Base-by-base conservation (phyloP, 2,888 invertebrate genomes). In the Criorhina ranunculi region DNA sequence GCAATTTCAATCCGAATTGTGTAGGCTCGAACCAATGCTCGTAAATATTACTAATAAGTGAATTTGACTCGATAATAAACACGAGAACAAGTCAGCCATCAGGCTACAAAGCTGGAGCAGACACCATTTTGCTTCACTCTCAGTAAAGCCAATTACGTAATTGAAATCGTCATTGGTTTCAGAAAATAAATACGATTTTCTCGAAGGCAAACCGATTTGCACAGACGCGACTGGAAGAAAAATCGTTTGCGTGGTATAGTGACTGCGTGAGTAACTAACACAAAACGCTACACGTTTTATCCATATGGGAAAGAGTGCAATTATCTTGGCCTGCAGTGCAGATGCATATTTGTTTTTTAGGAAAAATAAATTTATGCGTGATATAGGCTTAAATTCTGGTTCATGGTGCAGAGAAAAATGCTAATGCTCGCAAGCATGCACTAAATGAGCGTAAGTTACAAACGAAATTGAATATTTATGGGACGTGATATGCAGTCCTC, bases 381-480 rank as follows among this genome's bases (percentile, higher is more conserved):
- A 59, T 72, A 72, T 62, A 73, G 60, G 62, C 72, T 46, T 62
- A 40, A 15, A 73, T 73, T 73, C 62, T 73, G 62, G 72, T 62
- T 60, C 53, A 62, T 53, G 60, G 62, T 24, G 12, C 8, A 42
- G 53, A 12, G 33, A 12, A 49, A 73, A 62, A 73, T 73, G 72
- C 72, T 53, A 73, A 73, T 73, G 33, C 42, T 51, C 51, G 24
- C 72, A 62, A 53, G 53, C 40, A 53, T 19, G 37, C 5, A 19
- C 62, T 62, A 62, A 73, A 73, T 73, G 53, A 62, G 53, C 62
- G 62, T 62, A 51, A 60, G 62, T 53, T 73, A 60, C 49, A 51
- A 72, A 51, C 40, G 37, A 49, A 72, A 51, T 51, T 60, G 72
- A 72, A 72, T 72, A 73, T 73, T 73, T 73, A 73, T 73, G 60